phyloP scores from a whole-genome alignment of 2,113 vertebrate genomes.

The Formicarius rufipectus region DNA sequence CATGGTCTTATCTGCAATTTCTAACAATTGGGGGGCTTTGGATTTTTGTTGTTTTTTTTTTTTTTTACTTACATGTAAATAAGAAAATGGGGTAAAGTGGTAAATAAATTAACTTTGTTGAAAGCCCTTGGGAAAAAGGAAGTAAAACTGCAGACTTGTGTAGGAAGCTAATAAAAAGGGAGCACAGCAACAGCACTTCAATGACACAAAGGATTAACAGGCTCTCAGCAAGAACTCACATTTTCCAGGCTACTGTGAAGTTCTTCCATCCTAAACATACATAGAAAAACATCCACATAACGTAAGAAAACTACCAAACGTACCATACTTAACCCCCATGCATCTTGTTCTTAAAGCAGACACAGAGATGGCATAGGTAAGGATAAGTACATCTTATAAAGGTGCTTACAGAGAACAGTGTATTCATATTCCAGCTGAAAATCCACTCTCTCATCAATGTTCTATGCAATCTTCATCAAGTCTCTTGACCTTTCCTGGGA shows the following conservation, averaged over 20 bases:
- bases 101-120: not conserved
- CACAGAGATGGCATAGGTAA: not conserved
- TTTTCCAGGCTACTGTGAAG: not conserved
- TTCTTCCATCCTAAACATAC: not conserved
- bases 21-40: not conserved
- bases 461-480: not conserved
- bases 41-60: no score
- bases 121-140: not conserved
- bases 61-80: not conserved
- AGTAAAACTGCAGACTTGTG: not conserved
- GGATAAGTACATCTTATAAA: not conserved
- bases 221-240: not conserved
- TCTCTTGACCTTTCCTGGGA: not conserved
- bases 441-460: not conserved
- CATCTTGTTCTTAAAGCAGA: not conserved
- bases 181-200: not conserved
- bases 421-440: not conserved
- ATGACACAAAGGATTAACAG: slow-evolving; percentile 1
- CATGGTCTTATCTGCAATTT: not conserved
- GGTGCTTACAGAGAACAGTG: not conserved
- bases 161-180: slow-evolving; percentile 34
- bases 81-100: not conserved
- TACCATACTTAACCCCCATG: not conserved
- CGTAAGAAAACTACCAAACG: not conserved
- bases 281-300: not conserved